Evolutionary conservation across 2,113 vertebrate species (phyloP), one percentile per base, ranked within the genome.

Genomic region (Limanda limanda): DNA sequence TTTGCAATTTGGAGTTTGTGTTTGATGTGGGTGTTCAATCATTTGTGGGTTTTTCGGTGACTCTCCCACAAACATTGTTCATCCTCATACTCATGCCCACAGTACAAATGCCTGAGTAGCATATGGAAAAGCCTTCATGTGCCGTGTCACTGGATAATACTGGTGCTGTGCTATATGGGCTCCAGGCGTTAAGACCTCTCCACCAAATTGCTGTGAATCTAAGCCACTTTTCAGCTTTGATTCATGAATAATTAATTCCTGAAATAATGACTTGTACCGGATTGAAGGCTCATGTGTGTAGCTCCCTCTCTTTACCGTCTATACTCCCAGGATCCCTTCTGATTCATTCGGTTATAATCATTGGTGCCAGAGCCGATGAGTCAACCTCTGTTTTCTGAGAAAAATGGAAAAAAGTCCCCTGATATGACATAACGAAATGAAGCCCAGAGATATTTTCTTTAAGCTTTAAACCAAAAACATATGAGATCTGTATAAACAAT

Each of bases 211-310:
- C 69, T 6, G 6, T 24, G 31, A 74, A 31, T 58, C 68, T 67
- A 70, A 67, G 78, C 25, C 64, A 78, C 70, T 82, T 85, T 82
- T 65, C 74, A 84, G 81, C 65, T 78, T 69, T 67, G 59, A 82
- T 77, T 77, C 69, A 75, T 86, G 79, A 83, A 86, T 89, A 78
- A 84, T 86, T 69, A 27, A 84, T 81, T 65, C 35, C 31, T 45
- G 55, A 85, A 86, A 86, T 85, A 86, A 81, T 84, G 85, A 86
- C 73, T 79, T 35, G 61, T 58, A 12, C 70, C 52, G 80, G 63
- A 66, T 79, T 35, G 65, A 59, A 60, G 77, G 67, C 69, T 77
- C 37, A 1, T 79, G 69, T 79, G 69, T 70, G 65, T 37, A 48
- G 52, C 58, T 82, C 59, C 9, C 37, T 71, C 77, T 74, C 68